Base-by-base conservation (phyloP, 2,888 invertebrate species). In the Ptilodon capucinus region DNA sequence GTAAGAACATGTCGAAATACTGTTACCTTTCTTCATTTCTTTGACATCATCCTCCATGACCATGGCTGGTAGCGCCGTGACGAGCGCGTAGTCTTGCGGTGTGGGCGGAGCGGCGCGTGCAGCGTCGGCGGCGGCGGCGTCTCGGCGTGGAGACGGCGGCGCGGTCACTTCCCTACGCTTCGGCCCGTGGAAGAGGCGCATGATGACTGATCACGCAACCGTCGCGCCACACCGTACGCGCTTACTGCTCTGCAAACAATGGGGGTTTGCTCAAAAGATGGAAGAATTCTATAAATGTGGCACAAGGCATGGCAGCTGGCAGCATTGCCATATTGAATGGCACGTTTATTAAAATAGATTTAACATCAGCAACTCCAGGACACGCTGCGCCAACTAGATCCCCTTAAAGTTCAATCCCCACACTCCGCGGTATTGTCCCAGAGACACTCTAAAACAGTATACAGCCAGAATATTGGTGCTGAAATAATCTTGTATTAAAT, bases 341-440 rank as follows among this genome's bases (percentile, higher is more conserved):
- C n/a, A n/a, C n/a, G n/a, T n/a, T n/a, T n/a, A n/a, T n/a, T n/a
- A n/a, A n/a, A n/a, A n/a, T n/a, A n/a, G n/a, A n/a, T n/a, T n/a
- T n/a, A n/a, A n/a, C n/a, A n/a, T n/a, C n/a, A n/a, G n/a, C 95
- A 87, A 98, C 97, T 1, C 98, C 98, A 9, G 98, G 97, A 58
- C 95, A 93, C 57, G 97, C 96, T 18, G 93, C 91, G 59, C 96
- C 95, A 1, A 97, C 97, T 38, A 98, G 88, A 84, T 97, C 97
- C 51, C 95, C 93, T 44, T 94, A 93, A 6, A 98, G 86, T 79
- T 98, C 97, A 75, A 98, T 95, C 75, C 98, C 97, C 21, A 98
- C 92, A 59, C 94, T 95, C 55, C 95, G 91, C 1, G 97, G 96
- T 62, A 96, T 92, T 39, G 94, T 92, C 18, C 95, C 95, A 51